Percentiles rank a stretch among this genome's conserved stretches.
phyloP scores from a whole-genome alignment of 2,113 vertebrate genomes.

The Sturnira hondurensis region DNA sequence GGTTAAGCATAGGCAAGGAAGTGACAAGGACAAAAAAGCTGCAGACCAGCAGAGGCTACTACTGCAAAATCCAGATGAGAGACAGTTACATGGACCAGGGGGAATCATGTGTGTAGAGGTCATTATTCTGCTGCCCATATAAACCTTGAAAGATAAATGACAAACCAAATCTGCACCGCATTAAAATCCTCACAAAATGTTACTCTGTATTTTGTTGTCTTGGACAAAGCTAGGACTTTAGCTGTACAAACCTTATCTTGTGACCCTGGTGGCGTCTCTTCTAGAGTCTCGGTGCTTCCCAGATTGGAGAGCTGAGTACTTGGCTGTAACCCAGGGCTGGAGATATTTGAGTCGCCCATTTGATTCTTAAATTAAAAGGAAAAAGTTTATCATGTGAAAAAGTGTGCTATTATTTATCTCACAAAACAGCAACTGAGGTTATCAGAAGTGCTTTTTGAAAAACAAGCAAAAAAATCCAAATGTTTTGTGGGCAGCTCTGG shows the following conservation, averaged over 20 bases:
- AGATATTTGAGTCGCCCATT: slow-evolving; percentile 76
- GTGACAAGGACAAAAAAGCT: background rate
- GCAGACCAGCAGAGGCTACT: background rate
- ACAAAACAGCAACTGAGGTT: background rate
- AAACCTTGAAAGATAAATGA: background rate
- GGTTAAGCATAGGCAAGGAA: background rate
- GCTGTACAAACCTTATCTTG: slow-evolving; percentile 81
- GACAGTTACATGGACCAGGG: background rate
- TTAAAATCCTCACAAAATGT: background rate
- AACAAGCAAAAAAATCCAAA: background rate
- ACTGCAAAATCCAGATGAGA: background rate
- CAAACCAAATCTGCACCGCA: background rate
- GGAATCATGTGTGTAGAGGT: background rate
- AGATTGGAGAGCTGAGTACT: slow-evolving; percentile 75
- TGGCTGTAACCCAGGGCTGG: slow-evolving; percentile 78
- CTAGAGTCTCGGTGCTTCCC: slow-evolving; percentile 78
- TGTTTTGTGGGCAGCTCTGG: background rate
- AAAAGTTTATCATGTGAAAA: slow-evolving; percentile 40
- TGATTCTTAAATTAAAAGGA: slow-evolving; percentile 76
- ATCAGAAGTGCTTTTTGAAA: background rate
- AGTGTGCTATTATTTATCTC: slow-evolving; percentile 27
- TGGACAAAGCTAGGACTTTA: background rate
- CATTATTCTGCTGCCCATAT: background rate
- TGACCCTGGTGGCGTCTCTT: slow-evolving; percentile 67
- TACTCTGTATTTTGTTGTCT: background rate